Evolutionary conservation across 2,797 vertebrate genomes (phyloP), one percentile per base, ranked within the genome.

Genomic region (Bovichtus diacanthus): DNA sequence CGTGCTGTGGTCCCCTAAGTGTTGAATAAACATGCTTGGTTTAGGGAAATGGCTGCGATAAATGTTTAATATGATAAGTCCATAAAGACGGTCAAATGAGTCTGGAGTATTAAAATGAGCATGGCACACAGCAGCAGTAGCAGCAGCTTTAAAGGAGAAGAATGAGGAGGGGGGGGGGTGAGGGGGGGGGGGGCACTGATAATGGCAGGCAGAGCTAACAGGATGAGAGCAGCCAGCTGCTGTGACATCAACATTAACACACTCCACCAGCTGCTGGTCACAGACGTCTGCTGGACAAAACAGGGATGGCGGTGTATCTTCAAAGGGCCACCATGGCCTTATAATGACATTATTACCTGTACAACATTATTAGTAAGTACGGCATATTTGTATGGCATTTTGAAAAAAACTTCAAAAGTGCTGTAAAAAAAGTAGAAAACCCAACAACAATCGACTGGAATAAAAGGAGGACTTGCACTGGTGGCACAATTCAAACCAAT

Each of bases 21-120:
- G 94, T 94, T 94, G 91, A 94, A 94, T 93, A 94, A 94, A 94
- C 92, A 94, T 92, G 91, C 90, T 93, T 92, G 90, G 90, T 94
- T 94, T 92, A 94, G 91, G 88, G 89, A 94, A 93, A 93, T 92
- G 88, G 90, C 92, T 91, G 92, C 80, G 85, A 93, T 94, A 93
- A 94, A 94, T 93, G 93, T 94, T 94, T 94, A 94, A 93, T 94
- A 94, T 92, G 92, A 92, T 92, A 92, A 93, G 89, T 93, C 91
- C 88, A 93, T 94, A 93, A 94, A 93, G 92, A 93, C 85, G 87
- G 87, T 93, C 90, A 94, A 93, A 93, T 93, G 90, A 91, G 92
- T 90, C 88, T 90, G 88, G 90, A 92, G 91, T 93, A 93, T 94
- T 93, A 91, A 94, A 93, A 92, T 90, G 91, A 92, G 87, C 84